These are phyloP conservation scores for Planiliza haematocheilus DNA, from an alignment of 2,113 vertebrate genomes.

Conservation along the genomic window DNA sequence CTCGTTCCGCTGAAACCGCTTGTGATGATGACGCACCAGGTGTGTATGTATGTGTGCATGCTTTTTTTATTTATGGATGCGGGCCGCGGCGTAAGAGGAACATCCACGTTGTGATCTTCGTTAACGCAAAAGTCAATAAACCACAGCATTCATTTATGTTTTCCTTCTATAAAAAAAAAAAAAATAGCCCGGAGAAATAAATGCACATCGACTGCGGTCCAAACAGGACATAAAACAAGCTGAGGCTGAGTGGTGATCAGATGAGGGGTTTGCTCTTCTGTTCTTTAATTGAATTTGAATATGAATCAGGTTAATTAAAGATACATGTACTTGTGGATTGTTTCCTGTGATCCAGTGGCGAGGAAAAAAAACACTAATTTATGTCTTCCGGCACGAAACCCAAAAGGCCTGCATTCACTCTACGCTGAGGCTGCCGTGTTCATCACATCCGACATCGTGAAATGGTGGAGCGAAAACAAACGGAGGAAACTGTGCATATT, in stretches of 20 bases:
- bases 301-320: constrained; percentile 25
- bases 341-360: constrained; percentile 10
- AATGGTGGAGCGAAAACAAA: too few relatives aligned
- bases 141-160: constrained; percentile 20
- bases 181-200: neutral
- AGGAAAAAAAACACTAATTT: constrained; percentile 1
- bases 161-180: constrained; percentile 21
- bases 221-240: constrained; percentile 14
- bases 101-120: constrained; percentile 15
- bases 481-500: neutral
- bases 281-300: constrained; percentile 49
- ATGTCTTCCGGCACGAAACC: neutral
- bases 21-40: constrained; percentile 42
- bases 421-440: constrained; percentile 2
- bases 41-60: constrained; percentile 12
- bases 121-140: constrained; percentile 34
- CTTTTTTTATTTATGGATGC: constrained; percentile 30
- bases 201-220: neutral
- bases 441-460: constrained; percentile 14
- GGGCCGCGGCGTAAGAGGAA: neutral
- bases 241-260: neutral
- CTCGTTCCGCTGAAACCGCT: constrained; percentile 40
- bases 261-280: neutral
- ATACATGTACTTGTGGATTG: constrained; percentile 9
- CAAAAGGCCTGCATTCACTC: neutral